Base-by-base conservation (phyloP, 2,113 vertebrate genomes). In the Pseudopipra pipra region DNA sequence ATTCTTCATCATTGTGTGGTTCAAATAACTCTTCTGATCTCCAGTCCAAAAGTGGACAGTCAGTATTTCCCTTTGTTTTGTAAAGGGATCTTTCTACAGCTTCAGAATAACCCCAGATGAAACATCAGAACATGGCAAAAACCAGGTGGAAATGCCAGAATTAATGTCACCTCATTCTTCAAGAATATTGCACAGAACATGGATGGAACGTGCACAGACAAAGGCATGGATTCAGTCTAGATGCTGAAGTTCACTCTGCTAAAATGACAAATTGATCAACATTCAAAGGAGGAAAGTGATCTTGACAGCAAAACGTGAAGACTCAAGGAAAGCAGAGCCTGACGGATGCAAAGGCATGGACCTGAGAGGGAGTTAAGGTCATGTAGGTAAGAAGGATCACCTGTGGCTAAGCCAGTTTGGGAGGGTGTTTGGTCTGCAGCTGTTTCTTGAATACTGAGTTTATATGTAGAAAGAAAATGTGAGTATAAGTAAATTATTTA, bases 21-120 rank as follows among this genome's bases (percentile, higher is more conserved):
- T 93, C 79, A 90, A 84, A 79, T n/a, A 75, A n/a, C 52, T 81
- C 68, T 90, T 96, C 80, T 92, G 84, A 96, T 96, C 84, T 93
- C 73, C 80, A 72, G 86, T 85, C 84, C 91, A 96, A 92, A 91
- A 87, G 56, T 86, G 65, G 80, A 91, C 73, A 90, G 35, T 95
- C 68, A 87, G 0, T 65, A 87, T 84, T 95, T 91, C 80, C 66
- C 65, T 75, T 81, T 89, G 76, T 92, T 96, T 95, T 82, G 61
- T 63, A 93, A 77, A 0, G 0, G 39, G n/a, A 91, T 92, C 76
- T 87, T 89, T 72, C 61, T 28, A 74, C 43, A 75, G 80, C n/a
- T 93, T 93, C 86, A 95, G 65, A 92, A 90, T 44, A 95, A 78
- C 17, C 31, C 30, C 65, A 93, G 55, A 93, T 80, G 88, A 86